Percentiles rank a stretch among this genome's conserved stretches.
Conservation (phyloP, 2,888 invertebrate species). For the Rosalia funebris region DNA sequence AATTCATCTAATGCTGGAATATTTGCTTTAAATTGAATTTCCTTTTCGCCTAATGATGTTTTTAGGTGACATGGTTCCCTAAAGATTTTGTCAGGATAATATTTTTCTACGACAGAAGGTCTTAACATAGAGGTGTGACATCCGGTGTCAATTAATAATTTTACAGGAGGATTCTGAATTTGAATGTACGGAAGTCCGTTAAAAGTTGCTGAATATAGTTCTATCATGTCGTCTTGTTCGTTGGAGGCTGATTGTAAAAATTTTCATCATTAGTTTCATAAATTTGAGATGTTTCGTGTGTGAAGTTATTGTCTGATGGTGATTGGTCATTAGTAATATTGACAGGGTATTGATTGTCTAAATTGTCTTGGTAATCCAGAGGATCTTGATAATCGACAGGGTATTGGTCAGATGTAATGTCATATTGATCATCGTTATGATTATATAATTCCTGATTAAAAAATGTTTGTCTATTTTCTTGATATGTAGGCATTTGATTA, state of each 20-base stretch:
- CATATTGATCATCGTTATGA: too few relatives aligned
- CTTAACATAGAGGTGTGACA: constrained; percentile 28
- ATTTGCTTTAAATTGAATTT: too few relatives aligned
- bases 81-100: too few relatives aligned
- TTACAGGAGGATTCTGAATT: constrained; percentile 28
- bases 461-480: not conserved
- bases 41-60: not conserved
- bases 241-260: too few relatives aligned
- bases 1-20: too few relatives aligned
- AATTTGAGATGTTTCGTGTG: not conserved
- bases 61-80: not conserved
- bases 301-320: not conserved
- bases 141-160: constrained; percentile 33
- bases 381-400: too few relatives aligned
- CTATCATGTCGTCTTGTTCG: not conserved
- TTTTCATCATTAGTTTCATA: too few relatives aligned
- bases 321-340: too few relatives aligned
- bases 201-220: not conserved
- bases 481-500: not conserved
- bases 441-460: too few relatives aligned
- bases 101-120: constrained; percentile 23
- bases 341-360: too few relatives aligned
- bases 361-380: too few relatives aligned
- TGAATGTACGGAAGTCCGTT: constrained; percentile 30
- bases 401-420: too few relatives aligned